Evolutionary conservation across 2,113 vertebrate species (phyloP).

Genomic region (Passer domesticus): DNA sequence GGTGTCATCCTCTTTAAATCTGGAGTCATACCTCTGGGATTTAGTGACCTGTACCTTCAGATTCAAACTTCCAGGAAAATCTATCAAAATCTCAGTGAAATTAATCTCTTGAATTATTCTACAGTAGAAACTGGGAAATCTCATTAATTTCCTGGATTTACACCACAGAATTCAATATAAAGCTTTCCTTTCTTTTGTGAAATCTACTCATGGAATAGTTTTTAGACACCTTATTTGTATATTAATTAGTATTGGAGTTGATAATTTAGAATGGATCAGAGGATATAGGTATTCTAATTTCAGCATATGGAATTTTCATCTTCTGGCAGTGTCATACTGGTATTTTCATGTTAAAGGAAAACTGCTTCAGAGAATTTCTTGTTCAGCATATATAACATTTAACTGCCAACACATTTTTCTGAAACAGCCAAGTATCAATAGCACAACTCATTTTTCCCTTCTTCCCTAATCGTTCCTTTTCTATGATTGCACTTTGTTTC

Average conservation of each 20-base stretch:
- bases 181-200: neutral
- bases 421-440: neutral
- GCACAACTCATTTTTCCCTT: neutral
- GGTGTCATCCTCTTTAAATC: neutral
- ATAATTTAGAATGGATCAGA: neutral
- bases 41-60: neutral
- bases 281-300: neutral
- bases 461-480: neutral
- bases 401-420: slow-evolving; percentile 13
- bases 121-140: neutral
- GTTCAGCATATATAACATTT: neutral
- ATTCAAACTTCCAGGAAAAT: neutral
- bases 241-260: neutral
- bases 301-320: neutral
- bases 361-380: neutral
- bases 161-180: neutral
- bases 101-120: neutral
- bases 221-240: neutral
- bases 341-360: neutral
- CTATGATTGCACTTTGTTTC: neutral
- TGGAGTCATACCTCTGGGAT: neutral
- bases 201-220: neutral
- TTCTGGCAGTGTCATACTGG: neutral
- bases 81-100: neutral
- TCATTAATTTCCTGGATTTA: neutral